phyloP scores from a whole-genome alignment of 2,113 vertebrate species.

The Axis porcinus region DNA sequence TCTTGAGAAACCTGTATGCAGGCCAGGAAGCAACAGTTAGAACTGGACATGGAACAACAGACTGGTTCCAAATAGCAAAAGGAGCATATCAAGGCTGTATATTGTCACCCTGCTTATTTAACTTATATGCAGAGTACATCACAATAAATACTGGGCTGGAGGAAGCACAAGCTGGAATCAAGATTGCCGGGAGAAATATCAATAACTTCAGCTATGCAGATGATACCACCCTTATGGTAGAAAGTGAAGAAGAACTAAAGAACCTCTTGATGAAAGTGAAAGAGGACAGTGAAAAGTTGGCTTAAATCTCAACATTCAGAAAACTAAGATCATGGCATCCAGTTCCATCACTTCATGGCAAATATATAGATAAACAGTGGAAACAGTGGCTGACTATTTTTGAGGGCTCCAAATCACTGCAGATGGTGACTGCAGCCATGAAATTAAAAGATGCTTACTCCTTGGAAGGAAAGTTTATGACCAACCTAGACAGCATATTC shows the following conservation, averaged over 20 bases:
- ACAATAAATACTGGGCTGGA: neutral
- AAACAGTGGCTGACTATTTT: neutral
- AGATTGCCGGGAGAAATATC: neutral
- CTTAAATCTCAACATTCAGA: too few relatives aligned
- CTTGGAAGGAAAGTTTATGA: neutral
- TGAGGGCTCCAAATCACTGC: too few relatives aligned
- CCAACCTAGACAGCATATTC: neutral
- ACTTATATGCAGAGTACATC: neutral
- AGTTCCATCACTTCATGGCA: too few relatives aligned
- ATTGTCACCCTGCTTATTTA: neutral
- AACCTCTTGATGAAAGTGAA: neutral
- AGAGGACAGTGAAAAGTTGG: neutral
- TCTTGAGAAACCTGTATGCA: neutral
- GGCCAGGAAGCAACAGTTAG: neutral
- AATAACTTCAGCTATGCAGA: neutral
- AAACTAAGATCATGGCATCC: too few relatives aligned
- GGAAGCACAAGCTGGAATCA: neutral
- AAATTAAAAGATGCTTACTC: neutral
- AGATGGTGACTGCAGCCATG: too few relatives aligned
- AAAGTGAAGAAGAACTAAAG: neutral
- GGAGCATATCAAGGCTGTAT: neutral
- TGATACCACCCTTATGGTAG: neutral
- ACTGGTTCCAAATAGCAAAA: neutral
- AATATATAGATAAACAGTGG: neutral
- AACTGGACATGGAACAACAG: neutral